Evolutionary conservation across 1,140 invertebrate genomes (phyloP), one percentile per base, ranked within the genome.

Genomic region (Magallana gigas): DNA sequence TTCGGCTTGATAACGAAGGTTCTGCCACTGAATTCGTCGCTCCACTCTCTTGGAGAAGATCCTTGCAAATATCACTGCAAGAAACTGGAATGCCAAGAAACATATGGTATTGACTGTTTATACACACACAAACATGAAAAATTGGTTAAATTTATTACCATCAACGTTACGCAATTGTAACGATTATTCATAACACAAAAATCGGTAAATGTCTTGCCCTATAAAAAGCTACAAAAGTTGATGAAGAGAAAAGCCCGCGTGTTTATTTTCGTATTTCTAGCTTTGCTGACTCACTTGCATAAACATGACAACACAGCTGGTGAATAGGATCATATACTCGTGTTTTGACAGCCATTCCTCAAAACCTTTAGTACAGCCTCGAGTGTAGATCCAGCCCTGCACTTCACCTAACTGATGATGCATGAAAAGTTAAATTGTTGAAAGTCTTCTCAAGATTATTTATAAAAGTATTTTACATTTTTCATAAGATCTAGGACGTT

Each of bases 351-450:
- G 16, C 85, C 85, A 89, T n/a, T 59, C 81, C 7, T 85, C 85
- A 71, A 89, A 89, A 0, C 88, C 88, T 57, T 89, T 89, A 12
- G 85, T 60, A 87, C 88, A 89, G 8, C 88, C 88, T 36, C 64
- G 81, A 8, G 88, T 89, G 82, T 89, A 86, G n/a, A 88, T 88
- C 58, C 84, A 80, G n/a, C 64, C n/a, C n/a, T 83, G 60, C 1
- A 88, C 88, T 14, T 82, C 85, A 9, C 14, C 14, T 59, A 60
- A 68, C 88, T 88, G 36, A 4, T 48, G 36, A 48, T 4, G 5
- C 36, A 48, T 48, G 36, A 48, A 48, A 48, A 48, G 36, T 48
- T 48, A 48, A 48, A 48, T 48, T 48, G 36, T 48, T 48, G 36
- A 48, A 48, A 48, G 2, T 48, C 36, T 48, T 48, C 36, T 48